These are phyloP conservation scores for Plagiodera versicolora DNA, from an alignment of 2,888 invertebrate species.

Conservation along the genomic window DNA sequence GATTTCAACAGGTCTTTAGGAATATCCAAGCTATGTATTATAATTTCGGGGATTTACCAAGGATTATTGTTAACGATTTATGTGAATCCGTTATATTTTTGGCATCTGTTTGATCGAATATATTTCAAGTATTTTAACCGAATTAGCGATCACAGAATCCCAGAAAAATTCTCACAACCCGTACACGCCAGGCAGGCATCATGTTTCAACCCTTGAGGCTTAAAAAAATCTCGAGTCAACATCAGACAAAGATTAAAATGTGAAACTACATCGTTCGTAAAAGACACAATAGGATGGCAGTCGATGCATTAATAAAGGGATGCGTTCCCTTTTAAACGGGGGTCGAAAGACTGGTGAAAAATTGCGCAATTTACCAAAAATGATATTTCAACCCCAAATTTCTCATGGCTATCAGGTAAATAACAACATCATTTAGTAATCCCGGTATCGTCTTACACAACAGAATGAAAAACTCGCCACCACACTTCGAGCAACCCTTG, in stretches of 20 bases:
- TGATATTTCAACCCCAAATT: slow-evolving; percentile 43
- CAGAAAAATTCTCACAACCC: slow-evolving; percentile 29
- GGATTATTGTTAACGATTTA: too few relatives aligned
- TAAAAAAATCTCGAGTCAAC: slow-evolving; percentile 30
- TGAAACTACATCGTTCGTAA: slow-evolving; percentile 33
- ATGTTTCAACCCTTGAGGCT: slow-evolving; percentile 31
- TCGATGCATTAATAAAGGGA: slow-evolving; percentile 31
- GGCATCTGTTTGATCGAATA: background rate
- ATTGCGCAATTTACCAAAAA: slow-evolving; percentile 44
- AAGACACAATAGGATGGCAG: slow-evolving; percentile 30
- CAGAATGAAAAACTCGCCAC: slow-evolving; percentile 39
- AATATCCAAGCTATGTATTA: too few relatives aligned
- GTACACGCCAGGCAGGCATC: slow-evolving; percentile 19
- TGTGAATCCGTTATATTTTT: background rate
- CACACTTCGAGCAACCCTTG: slow-evolving; percentile 38
- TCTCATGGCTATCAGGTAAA: slow-evolving; percentile 44
- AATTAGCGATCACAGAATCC: background rate
- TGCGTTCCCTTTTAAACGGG: slow-evolving; percentile 24
- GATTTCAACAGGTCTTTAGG: too few relatives aligned
- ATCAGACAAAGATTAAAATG: slow-evolving; percentile 27
- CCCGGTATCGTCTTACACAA: slow-evolving; percentile 53
- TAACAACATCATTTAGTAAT: slow-evolving; percentile 50
- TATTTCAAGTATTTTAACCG: background rate
- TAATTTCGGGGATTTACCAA: too few relatives aligned
- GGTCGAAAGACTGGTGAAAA: slow-evolving; percentile 33